These are phyloP conservation scores for Brachionus rubens DNA, from an alignment of 1,140 invertebrate genomes.

Conservation along the genomic window DNA sequence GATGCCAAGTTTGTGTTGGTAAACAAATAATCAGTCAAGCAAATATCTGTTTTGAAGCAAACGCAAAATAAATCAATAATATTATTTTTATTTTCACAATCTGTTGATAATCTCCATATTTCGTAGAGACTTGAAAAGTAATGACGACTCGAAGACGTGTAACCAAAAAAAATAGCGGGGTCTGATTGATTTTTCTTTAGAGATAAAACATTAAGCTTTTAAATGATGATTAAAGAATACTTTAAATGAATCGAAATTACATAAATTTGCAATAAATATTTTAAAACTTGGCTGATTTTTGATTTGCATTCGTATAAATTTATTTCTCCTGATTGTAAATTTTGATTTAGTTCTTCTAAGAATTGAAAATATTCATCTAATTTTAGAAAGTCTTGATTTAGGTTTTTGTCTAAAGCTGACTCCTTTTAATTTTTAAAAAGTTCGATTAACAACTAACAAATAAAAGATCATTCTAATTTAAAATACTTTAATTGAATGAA, in stretches of 20 bases:
- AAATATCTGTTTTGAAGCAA: background rate
- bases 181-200: conserved; percentile 1
- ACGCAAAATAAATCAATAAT: background rate
- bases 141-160: background rate
- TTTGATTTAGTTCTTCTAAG: background rate
- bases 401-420: background rate
- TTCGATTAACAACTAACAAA: no score
- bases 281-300: background rate
- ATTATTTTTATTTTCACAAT: background rate
- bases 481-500: conserved; percentile 5
- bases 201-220: background rate
- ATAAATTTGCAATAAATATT: background rate
- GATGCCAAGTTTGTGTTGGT: background rate
- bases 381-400: conserved; percentile 7
- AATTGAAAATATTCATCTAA: background rate
- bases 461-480: no score
- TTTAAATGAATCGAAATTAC: no score
- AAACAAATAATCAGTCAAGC: background rate
- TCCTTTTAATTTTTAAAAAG: background rate
- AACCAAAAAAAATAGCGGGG: background rate
- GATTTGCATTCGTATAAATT: conserved; percentile 1
- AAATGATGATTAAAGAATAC: no score
- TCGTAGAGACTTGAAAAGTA: background rate
- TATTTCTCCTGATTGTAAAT: conserved; percentile 17
- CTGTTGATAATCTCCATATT: background rate